phyloP scores from a whole-genome alignment of 2,797 vertebrate species.

The Heteromormyrus szaboi region DNA sequence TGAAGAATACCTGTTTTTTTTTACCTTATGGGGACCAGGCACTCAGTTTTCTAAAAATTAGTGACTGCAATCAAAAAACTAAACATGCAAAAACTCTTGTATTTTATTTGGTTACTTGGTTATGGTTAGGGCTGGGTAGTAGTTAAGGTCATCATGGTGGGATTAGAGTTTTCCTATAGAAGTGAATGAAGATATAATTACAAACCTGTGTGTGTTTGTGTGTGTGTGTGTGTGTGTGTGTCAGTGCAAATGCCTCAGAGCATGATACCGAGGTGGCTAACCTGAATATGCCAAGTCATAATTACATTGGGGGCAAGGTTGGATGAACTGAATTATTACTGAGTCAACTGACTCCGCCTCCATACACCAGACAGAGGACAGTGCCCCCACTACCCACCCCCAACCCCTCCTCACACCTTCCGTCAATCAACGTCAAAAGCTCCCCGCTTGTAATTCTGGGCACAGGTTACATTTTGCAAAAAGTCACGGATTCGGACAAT shows the following conservation, averaged over 20 bases:
- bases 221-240: neutral
- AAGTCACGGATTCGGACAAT: neutral
- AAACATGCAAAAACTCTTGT: neutral
- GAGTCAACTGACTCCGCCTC: neutral
- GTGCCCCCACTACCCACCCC: neutral
- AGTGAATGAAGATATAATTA: neutral
- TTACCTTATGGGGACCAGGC: no score
- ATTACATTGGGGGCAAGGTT: neutral
- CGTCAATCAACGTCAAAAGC: neutral
- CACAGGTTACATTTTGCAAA: neutral
- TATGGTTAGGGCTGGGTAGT: neutral
- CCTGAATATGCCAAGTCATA: neutral
- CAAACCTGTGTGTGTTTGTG: neutral
- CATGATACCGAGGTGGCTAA: neutral
- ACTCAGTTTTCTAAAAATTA: no score
- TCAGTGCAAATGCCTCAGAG: neutral
- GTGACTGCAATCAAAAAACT: neutral
- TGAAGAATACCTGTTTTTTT: neutral
- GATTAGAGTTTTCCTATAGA: neutral
- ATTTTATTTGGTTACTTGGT: neutral
- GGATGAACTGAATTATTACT: slow-evolving; percentile 1
- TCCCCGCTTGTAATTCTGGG: neutral
- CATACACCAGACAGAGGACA: neutral
- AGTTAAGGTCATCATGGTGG: neutral
- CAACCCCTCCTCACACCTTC: neutral